A percentile compares a stretch with the other conserved stretches of the same genome.
Evolutionary conservation across 2,797 vertebrate species (phyloP).

Genomic region (Natrix natrix): DNA sequence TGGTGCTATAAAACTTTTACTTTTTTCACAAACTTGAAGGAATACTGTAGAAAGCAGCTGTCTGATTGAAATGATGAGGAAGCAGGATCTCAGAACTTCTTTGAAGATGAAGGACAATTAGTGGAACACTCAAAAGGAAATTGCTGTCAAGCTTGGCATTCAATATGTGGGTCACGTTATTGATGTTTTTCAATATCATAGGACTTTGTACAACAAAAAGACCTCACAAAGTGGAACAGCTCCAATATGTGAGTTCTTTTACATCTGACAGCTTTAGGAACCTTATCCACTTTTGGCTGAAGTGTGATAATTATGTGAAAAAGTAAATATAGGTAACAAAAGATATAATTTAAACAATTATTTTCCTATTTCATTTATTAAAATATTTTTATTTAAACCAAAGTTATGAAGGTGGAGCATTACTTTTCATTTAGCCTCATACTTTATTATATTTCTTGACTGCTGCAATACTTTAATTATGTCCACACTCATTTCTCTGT

Average conservation of each 20-base stretch:
- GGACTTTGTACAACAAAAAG: neutral
- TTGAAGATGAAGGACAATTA: neutral
- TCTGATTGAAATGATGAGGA: neutral
- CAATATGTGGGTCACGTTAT: neutral
- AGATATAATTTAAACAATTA: neutral
- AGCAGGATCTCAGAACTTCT: neutral
- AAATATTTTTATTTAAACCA: neutral
- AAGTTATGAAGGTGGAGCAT: neutral
- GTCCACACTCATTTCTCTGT: neutral
- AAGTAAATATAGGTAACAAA: neutral
- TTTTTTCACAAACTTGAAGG: neutral
- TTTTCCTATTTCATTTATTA: neutral
- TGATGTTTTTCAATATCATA: neutral
- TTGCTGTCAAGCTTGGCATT: neutral
- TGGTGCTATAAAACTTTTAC: neutral
- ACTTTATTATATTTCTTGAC: neutral
- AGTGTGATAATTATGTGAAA: neutral
- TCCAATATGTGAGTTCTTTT: neutral
- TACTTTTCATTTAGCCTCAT: neutral
- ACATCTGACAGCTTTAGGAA: neutral
- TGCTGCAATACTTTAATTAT: neutral
- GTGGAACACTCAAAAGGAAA: neutral
- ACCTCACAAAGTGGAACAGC: neutral
- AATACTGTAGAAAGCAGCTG: neutral
- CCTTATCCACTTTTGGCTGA: neutral